Evolutionary conservation across 2,888 invertebrate genomes (phyloP).

Genomic region (Strigamia transsilvanica): DNA sequence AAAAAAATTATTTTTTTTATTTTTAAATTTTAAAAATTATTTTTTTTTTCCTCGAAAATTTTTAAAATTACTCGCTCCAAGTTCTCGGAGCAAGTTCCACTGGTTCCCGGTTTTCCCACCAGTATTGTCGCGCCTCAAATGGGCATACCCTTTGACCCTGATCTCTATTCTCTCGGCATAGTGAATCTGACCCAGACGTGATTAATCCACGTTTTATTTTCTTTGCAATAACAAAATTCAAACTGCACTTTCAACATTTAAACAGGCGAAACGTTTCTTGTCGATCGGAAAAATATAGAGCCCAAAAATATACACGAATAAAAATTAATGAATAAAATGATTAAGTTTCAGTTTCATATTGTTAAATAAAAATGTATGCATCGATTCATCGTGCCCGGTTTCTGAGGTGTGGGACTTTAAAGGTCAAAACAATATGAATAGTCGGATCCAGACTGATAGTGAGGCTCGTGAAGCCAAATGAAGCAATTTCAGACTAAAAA

Average conservation of each 20-base stretch:
- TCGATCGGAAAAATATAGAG: neutral
- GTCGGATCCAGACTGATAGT: slow-evolving; percentile 23
- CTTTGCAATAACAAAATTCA: neutral
- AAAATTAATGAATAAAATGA: neutral
- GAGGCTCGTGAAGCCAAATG: slow-evolving; percentile 21
- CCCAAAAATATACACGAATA: neutral
- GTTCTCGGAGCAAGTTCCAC: neutral
- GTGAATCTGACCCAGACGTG: slow-evolving; percentile 14
- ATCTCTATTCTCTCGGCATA: slow-evolving; percentile 21
- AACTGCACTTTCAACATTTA: neutral
- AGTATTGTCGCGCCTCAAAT: slow-evolving; percentile 25
- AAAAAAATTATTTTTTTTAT: neutral
- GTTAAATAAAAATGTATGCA: neutral
- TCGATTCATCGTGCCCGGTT: slow-evolving; percentile 8
- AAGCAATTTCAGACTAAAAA: neutral
- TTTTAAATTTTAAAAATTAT: neutral
- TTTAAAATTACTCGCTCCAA: neutral
- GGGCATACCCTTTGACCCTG: slow-evolving; percentile 21
- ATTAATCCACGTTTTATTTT: slow-evolving; percentile 20
- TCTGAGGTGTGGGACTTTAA: slow-evolving; percentile 30
- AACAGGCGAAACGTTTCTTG: neutral
- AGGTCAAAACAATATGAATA: slow-evolving; percentile 30
- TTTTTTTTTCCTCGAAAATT: neutral
- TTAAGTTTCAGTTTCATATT: neutral
- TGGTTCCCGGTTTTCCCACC: neutral